These are phyloP conservation scores for Oenanthe melanoleuca DNA, from an alignment of 2,113 vertebrate genomes.

Conservation along the genomic window DNA sequence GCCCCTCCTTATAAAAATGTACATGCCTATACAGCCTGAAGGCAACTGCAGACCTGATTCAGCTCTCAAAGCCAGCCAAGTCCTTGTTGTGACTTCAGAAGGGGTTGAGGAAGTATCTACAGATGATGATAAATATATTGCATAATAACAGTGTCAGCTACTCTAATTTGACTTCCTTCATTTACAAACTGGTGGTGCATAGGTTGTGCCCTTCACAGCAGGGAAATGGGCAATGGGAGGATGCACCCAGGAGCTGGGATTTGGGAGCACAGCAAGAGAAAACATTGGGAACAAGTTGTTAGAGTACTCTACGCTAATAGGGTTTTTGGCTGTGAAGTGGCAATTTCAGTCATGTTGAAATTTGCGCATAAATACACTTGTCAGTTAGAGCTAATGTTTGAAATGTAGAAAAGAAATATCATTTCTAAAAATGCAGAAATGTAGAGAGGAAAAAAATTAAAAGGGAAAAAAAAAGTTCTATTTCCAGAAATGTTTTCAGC, in stretches of 20 bases:
- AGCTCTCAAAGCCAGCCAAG: neutral
- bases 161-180: neutral
- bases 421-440: slow-evolving; percentile 9
- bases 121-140: neutral
- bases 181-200: rapidly evolving
- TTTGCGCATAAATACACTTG: slow-evolving; percentile 19
- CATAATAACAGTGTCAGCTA: neutral
- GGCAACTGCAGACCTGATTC: neutral
- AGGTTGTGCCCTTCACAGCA: neutral
- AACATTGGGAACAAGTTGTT: neutral
- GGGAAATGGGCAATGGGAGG: neutral
- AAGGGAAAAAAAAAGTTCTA: neutral
- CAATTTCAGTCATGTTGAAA: neutral
- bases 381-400: neutral
- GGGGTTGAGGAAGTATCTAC: neutral
- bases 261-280: neutral
- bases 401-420: neutral
- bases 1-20: neutral
- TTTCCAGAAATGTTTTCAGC: slow-evolving; percentile 19
- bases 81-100: neutral
- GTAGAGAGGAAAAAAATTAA: rapidly evolving
- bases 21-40: neutral
- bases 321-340: neutral
- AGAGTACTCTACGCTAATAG: neutral
- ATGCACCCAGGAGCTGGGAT: neutral